Conservation (phyloP, 2,113 vertebrate species). For the Rhinogobius similis region DNA sequence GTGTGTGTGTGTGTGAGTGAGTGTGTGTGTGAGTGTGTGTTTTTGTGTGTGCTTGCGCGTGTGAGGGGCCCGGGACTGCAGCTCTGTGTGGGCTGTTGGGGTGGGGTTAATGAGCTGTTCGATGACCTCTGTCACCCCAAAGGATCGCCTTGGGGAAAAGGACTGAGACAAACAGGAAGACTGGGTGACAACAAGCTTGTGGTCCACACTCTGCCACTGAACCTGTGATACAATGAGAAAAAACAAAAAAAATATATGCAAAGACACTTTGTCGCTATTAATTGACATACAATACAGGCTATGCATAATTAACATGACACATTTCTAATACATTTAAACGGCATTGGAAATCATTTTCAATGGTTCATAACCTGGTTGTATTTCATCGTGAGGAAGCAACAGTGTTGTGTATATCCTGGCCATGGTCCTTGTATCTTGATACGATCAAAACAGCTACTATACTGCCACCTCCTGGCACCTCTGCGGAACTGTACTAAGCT, state of each 20-base stretch:
- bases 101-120: constrained; percentile 79
- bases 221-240: constrained; percentile 26
- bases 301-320: neutral
- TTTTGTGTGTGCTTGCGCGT: constrained; percentile 17
- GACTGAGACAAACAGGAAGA: constrained; percentile 71
- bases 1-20: constrained; percentile 48
- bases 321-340: neutral
- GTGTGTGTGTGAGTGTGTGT: neutral
- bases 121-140: constrained; percentile 69
- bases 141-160: constrained; percentile 65
- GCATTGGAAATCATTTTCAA: neutral
- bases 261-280: neutral
- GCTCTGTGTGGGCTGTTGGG: constrained; percentile 68
- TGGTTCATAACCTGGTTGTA: constrained; percentile 3
- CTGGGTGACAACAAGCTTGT: constrained; percentile 62
- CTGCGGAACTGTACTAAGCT: constrained; percentile 13
- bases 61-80: constrained; percentile 57
- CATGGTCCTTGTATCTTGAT: neutral
- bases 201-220: constrained; percentile 33
- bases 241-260: neutral
- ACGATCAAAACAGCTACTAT: constrained; percentile 33
- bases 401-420: constrained; percentile 19
- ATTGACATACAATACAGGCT: neutral
- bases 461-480: constrained; percentile 72
- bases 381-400: constrained; percentile 10